A percentile compares a stretch with the other conserved stretches of the same genome.
phyloP scores from a whole-genome alignment of 2,888 invertebrate genomes.

The Silvanus unidentatus region DNA sequence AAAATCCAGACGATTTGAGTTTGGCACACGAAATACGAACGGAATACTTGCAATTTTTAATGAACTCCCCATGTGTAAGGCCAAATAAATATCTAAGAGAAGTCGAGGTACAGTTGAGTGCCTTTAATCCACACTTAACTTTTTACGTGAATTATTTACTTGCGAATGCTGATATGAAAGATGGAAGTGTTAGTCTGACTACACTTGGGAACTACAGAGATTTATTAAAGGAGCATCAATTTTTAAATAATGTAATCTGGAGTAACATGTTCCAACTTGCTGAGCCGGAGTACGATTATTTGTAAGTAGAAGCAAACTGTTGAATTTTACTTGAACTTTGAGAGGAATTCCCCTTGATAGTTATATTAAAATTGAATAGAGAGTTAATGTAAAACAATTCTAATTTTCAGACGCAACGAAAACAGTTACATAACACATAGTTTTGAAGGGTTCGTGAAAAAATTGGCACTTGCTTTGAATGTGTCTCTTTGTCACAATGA shows the following conservation, averaged over 20 bases:
- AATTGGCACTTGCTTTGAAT: conserved; percentile 15
- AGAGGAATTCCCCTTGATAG: no score
- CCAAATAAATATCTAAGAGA: no score
- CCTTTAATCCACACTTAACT: conserved; percentile 24
- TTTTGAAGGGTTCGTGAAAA: conserved; percentile 20
- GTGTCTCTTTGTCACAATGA: conserved; percentile 1
- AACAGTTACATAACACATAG: conserved; percentile 18
- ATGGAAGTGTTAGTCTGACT: conserved; percentile 30
- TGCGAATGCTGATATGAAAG: conserved; percentile 14
- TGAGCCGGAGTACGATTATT: conserved; percentile 44
- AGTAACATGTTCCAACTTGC: conserved; percentile 54
- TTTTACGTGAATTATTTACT: conserved; percentile 27
- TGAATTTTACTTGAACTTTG: no score
- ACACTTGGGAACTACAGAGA: conserved; percentile 51
- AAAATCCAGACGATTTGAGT: conserved; percentile 24
- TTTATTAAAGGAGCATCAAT: conserved; percentile 48
- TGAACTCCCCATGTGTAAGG: conserved; percentile 27
- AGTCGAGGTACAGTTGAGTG: conserved; percentile 12
- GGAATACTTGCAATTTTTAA: conserved; percentile 28
- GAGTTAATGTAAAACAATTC: no score
- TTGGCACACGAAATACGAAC: conserved; percentile 34
- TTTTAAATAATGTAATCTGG: conserved; percentile 55
- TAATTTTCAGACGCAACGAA: conserved; percentile 23
- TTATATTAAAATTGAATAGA: no score
- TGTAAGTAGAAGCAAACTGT: conserved; percentile 41